Evolutionary conservation across 2,113 vertebrate genomes (phyloP).

Genomic region (Glaucomys volans): DNA sequence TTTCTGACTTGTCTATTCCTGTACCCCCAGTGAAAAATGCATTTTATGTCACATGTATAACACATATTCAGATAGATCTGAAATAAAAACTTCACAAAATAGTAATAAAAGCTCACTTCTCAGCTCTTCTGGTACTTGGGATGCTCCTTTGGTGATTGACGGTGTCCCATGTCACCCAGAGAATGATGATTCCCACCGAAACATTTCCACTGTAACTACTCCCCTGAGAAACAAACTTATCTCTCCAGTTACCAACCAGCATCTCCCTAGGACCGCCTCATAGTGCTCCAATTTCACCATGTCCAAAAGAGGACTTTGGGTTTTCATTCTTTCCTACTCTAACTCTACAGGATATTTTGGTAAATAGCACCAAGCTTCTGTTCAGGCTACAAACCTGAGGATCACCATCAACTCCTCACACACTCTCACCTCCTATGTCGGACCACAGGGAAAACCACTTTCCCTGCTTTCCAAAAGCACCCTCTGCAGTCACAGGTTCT

Average conservation of each 20-base stretch:
- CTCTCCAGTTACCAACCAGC: not conserved
- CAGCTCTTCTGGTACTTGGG: not conserved
- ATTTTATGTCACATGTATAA: not conserved
- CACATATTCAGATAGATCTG: not conserved
- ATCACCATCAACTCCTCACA: not conserved
- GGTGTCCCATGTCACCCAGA: too few relatives aligned
- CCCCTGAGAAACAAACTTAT: not conserved
- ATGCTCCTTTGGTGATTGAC: not conserved
- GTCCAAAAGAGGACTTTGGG: not conserved
- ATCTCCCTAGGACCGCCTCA: not conserved
- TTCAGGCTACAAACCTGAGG: not conserved
- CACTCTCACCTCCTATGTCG: not conserved
- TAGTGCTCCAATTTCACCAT: not conserved
- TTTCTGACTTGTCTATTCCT: not conserved
- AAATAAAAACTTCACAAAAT: constrained; percentile 21
- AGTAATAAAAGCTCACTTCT: not conserved
- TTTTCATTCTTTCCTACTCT: not conserved
- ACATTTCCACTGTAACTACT: not conserved
- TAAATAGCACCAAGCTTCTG: not conserved
- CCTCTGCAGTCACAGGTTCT: not conserved
- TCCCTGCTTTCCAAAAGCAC: not conserved
- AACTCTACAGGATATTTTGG: not conserved
- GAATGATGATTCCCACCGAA: too few relatives aligned
- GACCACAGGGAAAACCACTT: not conserved
- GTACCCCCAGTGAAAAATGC: not conserved